These are phyloP conservation scores for Anabas testudineus DNA, from an alignment of 2,797 vertebrate species.

Conservation along the genomic window DNA sequence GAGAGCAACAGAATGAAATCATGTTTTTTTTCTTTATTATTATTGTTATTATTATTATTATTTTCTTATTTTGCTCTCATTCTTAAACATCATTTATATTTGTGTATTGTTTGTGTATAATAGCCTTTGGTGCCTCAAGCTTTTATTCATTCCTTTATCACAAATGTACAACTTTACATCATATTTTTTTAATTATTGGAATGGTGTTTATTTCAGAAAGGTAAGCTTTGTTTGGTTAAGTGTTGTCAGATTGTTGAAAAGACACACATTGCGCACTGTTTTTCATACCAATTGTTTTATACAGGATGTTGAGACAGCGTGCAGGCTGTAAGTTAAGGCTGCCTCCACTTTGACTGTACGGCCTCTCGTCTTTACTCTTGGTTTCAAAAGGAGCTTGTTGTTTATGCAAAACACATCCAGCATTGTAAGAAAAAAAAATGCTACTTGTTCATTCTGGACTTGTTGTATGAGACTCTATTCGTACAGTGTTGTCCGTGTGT, in stretches of 20 bases:
- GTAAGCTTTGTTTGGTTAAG: conserved; percentile 58
- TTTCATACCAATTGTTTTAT: conserved; percentile 41
- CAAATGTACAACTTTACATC: conserved; percentile 72
- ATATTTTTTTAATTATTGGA: conserved; percentile 66
- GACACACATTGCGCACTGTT: conserved; percentile 59
- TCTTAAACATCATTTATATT: conserved; percentile 70
- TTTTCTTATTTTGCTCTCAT: conserved; percentile 58
- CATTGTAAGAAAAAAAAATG: conserved; percentile 42
- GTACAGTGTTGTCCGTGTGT: conserved; percentile 61
- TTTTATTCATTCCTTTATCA: conserved; percentile 87
- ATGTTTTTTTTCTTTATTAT: conserved; percentile 44
- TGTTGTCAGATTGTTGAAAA: conserved; percentile 48
- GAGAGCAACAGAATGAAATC: conserved; percentile 63
- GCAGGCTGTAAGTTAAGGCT: conserved; percentile 30
- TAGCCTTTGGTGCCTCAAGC: conserved; percentile 86
- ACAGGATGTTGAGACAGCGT: conserved; percentile 44
- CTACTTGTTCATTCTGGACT: conserved; percentile 50
- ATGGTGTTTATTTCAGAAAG: conserved; percentile 62
- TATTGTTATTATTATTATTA: conserved; percentile 49
- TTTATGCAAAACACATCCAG: conserved; percentile 34
- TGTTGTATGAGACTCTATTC: conserved; percentile 45
- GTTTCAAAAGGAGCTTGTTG: conserved; percentile 34
- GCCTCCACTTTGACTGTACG: conserved; percentile 12
- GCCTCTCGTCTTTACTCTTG: conserved; percentile 16
- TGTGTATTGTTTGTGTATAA: conserved; percentile 65